These are phyloP conservation scores for Cheirogaleus major DNA, from an alignment of 2,797 vertebrate species.

Conservation along the genomic window DNA sequence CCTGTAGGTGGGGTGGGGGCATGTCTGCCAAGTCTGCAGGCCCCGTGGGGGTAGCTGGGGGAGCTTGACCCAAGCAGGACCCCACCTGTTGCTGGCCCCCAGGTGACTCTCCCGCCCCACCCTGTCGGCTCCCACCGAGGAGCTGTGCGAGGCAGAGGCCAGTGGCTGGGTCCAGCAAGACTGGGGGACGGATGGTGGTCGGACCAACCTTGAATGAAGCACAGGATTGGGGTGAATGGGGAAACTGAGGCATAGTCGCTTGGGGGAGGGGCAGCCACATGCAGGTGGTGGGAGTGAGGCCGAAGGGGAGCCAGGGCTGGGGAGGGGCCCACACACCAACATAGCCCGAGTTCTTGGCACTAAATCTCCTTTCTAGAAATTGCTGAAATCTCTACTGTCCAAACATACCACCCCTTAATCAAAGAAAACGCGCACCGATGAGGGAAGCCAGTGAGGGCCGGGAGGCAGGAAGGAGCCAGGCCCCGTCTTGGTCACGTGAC, in stretches of 20 bases:
- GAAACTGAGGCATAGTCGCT: not conserved
- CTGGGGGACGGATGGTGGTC: fast-evolving
- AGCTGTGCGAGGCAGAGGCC: not conserved
- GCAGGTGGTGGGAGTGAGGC: not conserved
- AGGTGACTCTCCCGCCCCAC: fast-evolving
- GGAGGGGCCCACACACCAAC: fast-evolving
- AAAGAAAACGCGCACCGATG: fast-evolving
- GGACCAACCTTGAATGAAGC: not conserved
- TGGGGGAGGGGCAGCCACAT: not conserved
- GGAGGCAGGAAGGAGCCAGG: not conserved
- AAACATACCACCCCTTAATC: not conserved
- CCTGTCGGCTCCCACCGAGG: not conserved
- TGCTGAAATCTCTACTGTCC: not conserved
- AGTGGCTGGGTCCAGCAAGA: not conserved
- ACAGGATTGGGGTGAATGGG: fast-evolving
- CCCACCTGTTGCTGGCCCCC: not conserved
- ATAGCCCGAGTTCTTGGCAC: fast-evolving
- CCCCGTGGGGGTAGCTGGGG: fast-evolving
- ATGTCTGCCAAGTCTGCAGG: not conserved
- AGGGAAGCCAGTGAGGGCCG: not conserved
- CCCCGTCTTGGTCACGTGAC: not conserved
- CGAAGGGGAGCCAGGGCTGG: no score
- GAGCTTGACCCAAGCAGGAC: not conserved
- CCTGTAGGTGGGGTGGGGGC: no score
- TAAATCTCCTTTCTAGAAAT: not conserved